A percentile compares a stretch with the other conserved stretches of the same genome.
phyloP scores from a whole-genome alignment of 1,140 invertebrate species.

The Charaxes varanes region DNA sequence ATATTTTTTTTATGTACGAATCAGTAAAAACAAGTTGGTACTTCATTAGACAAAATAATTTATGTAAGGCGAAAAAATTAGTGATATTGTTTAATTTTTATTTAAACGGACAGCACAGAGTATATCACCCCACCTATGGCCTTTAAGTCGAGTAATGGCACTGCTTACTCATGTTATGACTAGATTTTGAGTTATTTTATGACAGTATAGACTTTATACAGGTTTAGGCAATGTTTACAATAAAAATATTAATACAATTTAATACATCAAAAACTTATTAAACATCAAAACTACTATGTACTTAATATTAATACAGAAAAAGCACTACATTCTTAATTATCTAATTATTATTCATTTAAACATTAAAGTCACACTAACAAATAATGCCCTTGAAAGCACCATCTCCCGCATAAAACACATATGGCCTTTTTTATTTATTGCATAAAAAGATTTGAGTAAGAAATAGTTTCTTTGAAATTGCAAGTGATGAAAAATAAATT shows the following conservation, averaged over 20 bases:
- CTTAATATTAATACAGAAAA: background rate
- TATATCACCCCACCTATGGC: too few species aligned
- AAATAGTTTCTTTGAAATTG: background rate
- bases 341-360: slow-evolving; percentile 4
- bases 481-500: too few species aligned
- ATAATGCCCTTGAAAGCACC: slow-evolving; percentile 16
- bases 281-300: background rate
- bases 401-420: slow-evolving; percentile 5
- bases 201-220: too few species aligned
- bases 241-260: background rate
- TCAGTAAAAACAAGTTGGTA: too few species aligned
- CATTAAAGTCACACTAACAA: slow-evolving; percentile 14
- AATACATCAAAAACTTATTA: slow-evolving; percentile 7
- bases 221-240: slow-evolving; percentile 2
- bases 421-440: background rate
- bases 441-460: background rate
- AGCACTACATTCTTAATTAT: background rate
- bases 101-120: too few species aligned
- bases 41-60: too few species aligned
- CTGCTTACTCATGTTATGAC: too few species aligned
- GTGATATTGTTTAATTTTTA: too few species aligned
- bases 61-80: too few species aligned
- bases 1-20: too few species aligned
- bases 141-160: too few species aligned
- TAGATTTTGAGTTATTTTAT: too few species aligned